A percentile compares a stretch with the other conserved stretches of the same genome.
phyloP scores from a whole-genome alignment of 2,797 vertebrate genomes.

The Eulemur coronatus region DNA sequence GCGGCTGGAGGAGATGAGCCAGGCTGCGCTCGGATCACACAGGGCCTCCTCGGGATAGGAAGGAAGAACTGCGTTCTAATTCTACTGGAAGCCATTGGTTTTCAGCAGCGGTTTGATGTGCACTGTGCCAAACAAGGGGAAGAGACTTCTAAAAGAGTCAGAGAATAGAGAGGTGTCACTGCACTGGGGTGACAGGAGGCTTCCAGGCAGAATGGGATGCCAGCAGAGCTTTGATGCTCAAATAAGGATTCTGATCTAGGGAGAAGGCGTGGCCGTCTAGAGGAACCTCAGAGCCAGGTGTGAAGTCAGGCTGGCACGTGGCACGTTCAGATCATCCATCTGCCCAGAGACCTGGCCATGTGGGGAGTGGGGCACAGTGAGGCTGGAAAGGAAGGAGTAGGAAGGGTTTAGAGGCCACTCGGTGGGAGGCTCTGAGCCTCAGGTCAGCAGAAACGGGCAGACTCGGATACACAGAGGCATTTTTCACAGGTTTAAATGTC shows the following conservation, averaged over 20 bases:
- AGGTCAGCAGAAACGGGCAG: conserved; percentile 70
- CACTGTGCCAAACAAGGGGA: not conserved
- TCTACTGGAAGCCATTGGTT: not conserved
- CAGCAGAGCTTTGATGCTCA: not conserved
- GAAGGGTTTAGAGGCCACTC: not conserved
- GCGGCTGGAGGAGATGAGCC: not conserved
- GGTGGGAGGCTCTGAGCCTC: conserved; percentile 75
- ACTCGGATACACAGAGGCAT: conserved; percentile 5
- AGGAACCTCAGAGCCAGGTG: not conserved
- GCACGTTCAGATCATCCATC: not conserved
- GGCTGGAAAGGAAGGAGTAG: too few relatives aligned
- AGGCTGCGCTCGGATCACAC: not conserved
- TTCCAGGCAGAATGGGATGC: not conserved
- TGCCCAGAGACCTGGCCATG: rapidly evolving
- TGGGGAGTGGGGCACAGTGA: not conserved
- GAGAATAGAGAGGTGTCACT: not conserved
- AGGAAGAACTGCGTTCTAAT: not conserved
- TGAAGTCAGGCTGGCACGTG: too few relatives aligned
- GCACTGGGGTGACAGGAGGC: not conserved
- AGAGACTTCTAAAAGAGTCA: not conserved
- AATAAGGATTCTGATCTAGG: not conserved
- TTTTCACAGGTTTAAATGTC: not conserved
- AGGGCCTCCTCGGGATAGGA: not conserved
- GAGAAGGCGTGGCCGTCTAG: not conserved
- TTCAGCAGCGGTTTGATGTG: not conserved